Evolutionary conservation across 2,888 invertebrate genomes (phyloP).

Genomic region (Nomada ferruginata): DNA sequence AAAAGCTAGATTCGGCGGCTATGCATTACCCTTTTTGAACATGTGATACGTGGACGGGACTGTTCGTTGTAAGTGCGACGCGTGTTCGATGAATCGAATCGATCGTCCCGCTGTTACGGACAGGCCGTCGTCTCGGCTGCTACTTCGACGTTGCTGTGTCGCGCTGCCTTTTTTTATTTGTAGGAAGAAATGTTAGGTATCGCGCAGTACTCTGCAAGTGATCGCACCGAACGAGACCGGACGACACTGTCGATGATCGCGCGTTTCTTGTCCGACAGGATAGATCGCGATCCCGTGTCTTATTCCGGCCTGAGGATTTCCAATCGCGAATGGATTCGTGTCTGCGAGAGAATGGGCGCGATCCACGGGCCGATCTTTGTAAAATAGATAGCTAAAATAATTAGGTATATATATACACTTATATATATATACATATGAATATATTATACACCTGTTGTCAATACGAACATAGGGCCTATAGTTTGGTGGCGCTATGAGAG

Average conservation of each 20-base stretch:
- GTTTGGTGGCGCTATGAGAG: slow-evolving; percentile 73
- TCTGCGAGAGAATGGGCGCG: slow-evolving; percentile 6
- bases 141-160: slow-evolving; percentile 67
- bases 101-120: neutral
- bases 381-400: slow-evolving; percentile 80
- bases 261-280: slow-evolving; percentile 34
- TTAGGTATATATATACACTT: slow-evolving; percentile 71
- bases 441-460: slow-evolving; percentile 81
- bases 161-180: slow-evolving; percentile 69
- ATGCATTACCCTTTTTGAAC: slow-evolving; percentile 35
- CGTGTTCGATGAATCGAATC: neutral
- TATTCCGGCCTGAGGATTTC: slow-evolving; percentile 60
- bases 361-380: slow-evolving; percentile 72
- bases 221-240: slow-evolving; percentile 45
- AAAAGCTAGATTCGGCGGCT: slow-evolving; percentile 26
- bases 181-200: slow-evolving; percentile 58
- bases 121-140: slow-evolving; percentile 59
- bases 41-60: slow-evolving; percentile 55
- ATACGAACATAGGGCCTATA: slow-evolving; percentile 81
- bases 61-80: slow-evolving; percentile 27
- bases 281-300: slow-evolving; percentile 46
- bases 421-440: slow-evolving; percentile 61
- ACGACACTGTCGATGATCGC: slow-evolving; percentile 35
- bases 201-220: slow-evolving; percentile 54
- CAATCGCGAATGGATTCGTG: slow-evolving; percentile 26